Conservation (phyloP, 2,888 invertebrate species). For the Pimpla rufipes region DNA sequence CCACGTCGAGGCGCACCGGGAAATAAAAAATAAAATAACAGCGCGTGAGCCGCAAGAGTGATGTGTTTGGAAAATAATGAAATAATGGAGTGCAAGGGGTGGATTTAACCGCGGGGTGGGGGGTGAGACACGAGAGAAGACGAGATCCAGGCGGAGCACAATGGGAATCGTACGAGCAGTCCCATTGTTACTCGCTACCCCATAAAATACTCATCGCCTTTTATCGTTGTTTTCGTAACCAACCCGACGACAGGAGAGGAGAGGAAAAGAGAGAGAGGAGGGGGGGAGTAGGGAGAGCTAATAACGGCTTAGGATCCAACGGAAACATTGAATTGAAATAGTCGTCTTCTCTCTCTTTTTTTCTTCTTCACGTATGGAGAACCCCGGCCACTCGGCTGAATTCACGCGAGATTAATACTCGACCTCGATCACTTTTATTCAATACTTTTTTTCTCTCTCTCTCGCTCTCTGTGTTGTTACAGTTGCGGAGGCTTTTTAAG, state of each 20-base stretch:
- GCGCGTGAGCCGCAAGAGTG: slow-evolving; percentile 70
- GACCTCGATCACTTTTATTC: slow-evolving; percentile 60
- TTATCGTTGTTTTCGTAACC: slow-evolving; percentile 84
- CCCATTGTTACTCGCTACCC: slow-evolving; percentile 81
- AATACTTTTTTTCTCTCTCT: slow-evolving; percentile 38
- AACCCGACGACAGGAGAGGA: slow-evolving; percentile 78
- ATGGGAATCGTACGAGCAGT: slow-evolving; percentile 45
- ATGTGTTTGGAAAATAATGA: slow-evolving; percentile 84
- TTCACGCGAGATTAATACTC: slow-evolving; percentile 66
- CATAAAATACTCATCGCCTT: slow-evolving; percentile 85
- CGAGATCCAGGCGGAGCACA: slow-evolving; percentile 39
- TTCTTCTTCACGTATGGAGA: slow-evolving; percentile 68
- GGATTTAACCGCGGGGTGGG: slow-evolving; percentile 12
- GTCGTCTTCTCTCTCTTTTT: slow-evolving; percentile 69
- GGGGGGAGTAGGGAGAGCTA: slow-evolving; percentile 71
- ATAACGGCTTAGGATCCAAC: slow-evolving; percentile 80
- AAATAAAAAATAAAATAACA: slow-evolving; percentile 67
- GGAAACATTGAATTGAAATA: slow-evolving; percentile 83
- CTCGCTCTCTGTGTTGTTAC: slow-evolving; percentile 81
- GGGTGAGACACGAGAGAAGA: slow-evolving; percentile 43
- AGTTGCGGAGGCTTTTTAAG: slow-evolving; percentile 76
- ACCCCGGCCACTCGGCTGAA: slow-evolving; percentile 45
- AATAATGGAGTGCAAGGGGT: slow-evolving; percentile 78
- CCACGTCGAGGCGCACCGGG: slow-evolving; percentile 48
- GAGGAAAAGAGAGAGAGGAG: slow-evolving; percentile 56